Evolutionary conservation across 1,140 invertebrate species (phyloP).

Genomic region (Procambarus virginalis): DNA sequence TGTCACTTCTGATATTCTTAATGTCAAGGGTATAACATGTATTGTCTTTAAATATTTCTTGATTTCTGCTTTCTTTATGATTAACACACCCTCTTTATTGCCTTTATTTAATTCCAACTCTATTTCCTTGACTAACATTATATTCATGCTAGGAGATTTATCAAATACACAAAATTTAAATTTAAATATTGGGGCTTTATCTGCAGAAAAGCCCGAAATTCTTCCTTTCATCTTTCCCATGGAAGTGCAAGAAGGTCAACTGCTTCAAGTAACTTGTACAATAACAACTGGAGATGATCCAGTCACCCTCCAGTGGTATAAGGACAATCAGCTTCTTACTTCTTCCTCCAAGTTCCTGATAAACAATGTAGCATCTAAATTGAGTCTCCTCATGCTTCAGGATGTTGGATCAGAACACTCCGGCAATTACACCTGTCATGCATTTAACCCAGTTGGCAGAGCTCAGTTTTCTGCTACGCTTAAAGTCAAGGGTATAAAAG

Average conservation of each 20-base stretch:
- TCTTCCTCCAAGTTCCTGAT: constrained; percentile 62
- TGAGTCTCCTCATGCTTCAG: constrained; percentile 64
- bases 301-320: constrained; percentile 67
- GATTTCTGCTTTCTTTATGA: not conserved
- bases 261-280: constrained; percentile 84
- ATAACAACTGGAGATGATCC: constrained; percentile 75
- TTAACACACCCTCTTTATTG: not conserved
- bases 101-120: not conserved
- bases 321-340: constrained; percentile 34
- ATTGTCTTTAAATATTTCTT: constrained; percentile 74
- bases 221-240: constrained; percentile 37
- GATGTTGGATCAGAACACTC: constrained; percentile 69
- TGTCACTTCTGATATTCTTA: constrained; percentile 28
- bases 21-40: constrained; percentile 74
- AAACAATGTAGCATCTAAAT: constrained; percentile 54
- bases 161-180: not conserved
- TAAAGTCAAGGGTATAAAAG: constrained; percentile 70
- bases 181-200: not conserved
- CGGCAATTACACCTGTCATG: constrained; percentile 72
- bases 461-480: constrained; percentile 71
- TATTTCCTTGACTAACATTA: constrained; percentile 26
- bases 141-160: not conserved
- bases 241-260: constrained; percentile 81
- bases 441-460: constrained; percentile 71
- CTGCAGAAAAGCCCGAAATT: constrained; percentile 42